A percentile compares a stretch with the other conserved stretches of the same genome.
These are phyloP conservation scores for Alsophila aescularia DNA, from an alignment of 2,888 invertebrate genomes.

Conservation along the genomic window DNA sequence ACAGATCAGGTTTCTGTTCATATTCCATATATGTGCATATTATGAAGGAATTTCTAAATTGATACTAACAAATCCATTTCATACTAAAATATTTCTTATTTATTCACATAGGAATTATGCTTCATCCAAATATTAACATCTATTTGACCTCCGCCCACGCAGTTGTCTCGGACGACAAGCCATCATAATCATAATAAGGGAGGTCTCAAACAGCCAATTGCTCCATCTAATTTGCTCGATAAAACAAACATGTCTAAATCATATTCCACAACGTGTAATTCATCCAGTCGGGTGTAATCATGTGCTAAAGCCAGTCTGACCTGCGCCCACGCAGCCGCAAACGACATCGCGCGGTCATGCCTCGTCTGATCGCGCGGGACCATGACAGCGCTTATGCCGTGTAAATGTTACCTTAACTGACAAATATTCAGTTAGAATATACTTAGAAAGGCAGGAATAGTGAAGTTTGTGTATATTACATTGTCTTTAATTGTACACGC, in stretches of 20 bases:
- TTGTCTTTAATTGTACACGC: no score
- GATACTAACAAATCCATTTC: background rate
- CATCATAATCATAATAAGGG: background rate
- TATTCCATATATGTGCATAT: no score
- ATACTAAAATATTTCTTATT: slow-evolving; percentile 6
- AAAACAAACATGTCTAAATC: slow-evolving; percentile 16
- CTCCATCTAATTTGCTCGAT: background rate
- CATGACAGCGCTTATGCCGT: slow-evolving; percentile 16
- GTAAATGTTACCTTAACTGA: slow-evolving; percentile 31
- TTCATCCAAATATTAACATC: slow-evolving; percentile 12
- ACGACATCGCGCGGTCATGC: slow-evolving; percentile 20
- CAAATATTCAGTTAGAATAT: slow-evolving; percentile 5
- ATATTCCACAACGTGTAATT: slow-evolving; percentile 21
- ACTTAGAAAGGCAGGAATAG: background rate
- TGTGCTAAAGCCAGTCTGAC: slow-evolving; percentile 38
- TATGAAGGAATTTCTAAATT: no score
- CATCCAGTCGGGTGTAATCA: slow-evolving; percentile 34
- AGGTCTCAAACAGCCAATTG: background rate
- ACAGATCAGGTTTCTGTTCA: no score
- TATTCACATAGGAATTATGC: slow-evolving; percentile 10
- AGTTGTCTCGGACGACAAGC: slow-evolving; percentile 5
- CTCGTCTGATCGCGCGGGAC: slow-evolving; percentile 11
- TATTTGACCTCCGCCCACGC: slow-evolving; percentile 13
- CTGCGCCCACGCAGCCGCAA: slow-evolving; percentile 36
- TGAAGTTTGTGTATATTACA: no score